Conservation (phyloP, 2,888 invertebrate species). For the Eretmocerus hayati region DNA sequence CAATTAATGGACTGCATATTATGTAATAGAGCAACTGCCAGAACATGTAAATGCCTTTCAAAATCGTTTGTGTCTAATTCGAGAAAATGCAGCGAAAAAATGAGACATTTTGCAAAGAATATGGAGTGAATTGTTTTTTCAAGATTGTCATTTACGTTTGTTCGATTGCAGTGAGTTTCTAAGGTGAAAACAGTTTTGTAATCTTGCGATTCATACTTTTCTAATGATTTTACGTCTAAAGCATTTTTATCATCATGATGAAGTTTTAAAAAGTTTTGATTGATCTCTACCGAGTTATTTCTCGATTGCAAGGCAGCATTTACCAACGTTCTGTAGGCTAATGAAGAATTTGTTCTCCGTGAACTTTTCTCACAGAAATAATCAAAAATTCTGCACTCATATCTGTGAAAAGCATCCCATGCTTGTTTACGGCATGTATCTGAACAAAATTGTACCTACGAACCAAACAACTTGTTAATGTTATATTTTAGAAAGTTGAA, state of each 20-base stretch:
- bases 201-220: constrained; percentile 32
- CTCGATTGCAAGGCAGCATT: constrained; percentile 21
- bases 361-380: constrained; percentile 31
- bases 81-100: constrained; percentile 28
- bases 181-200: constrained; percentile 42
- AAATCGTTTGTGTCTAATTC: constrained; percentile 19
- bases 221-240: constrained; percentile 1
- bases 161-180: constrained; percentile 38
- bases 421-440: constrained; percentile 38
- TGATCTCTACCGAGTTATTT: constrained; percentile 1
- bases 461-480: constrained; percentile 6
- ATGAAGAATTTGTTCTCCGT: constrained; percentile 23
- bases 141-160: constrained; percentile 39
- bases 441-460: constrained; percentile 45
- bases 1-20: constrained; percentile 47
- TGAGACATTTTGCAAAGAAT: constrained; percentile 44
- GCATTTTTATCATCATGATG: constrained; percentile 13
- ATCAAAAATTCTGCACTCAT: constrained; percentile 43
- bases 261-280: constrained; percentile 11
- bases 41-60: constrained; percentile 28
- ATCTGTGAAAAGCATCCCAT: constrained; percentile 41
- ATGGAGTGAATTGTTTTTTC: constrained; percentile 42
- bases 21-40: constrained; percentile 41
- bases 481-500: too few species aligned
- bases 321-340: constrained; percentile 39